Conservation (phyloP, 2,797 vertebrate genomes). For the Typhlichthys subterraneus region DNA sequence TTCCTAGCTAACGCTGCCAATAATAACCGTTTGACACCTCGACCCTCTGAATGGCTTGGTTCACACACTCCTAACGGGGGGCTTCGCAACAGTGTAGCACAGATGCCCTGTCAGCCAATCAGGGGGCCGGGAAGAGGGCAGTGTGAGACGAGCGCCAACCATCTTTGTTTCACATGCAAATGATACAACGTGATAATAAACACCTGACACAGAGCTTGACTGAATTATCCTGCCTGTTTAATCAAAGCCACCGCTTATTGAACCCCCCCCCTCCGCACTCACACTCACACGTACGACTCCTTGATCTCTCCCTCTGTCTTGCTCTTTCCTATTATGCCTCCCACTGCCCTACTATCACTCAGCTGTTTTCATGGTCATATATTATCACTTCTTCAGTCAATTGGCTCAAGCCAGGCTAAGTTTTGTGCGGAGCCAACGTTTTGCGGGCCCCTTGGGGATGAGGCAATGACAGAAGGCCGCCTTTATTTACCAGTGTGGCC, state of each 20-base stretch:
- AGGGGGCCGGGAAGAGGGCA: constrained; percentile 28
- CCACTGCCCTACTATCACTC: constrained; percentile 55
- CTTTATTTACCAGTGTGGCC: constrained; percentile 92
- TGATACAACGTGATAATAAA: constrained; percentile 83
- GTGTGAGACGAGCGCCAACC: constrained; percentile 45
- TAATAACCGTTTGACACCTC: constrained; percentile 77
- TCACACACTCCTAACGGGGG: constrained; percentile 64
- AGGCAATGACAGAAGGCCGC: constrained; percentile 94
- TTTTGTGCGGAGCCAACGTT: constrained; percentile 62
- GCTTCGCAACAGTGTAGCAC: constrained; percentile 65
- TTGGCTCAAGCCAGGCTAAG: constrained; percentile 79
- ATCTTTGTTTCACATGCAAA: constrained; percentile 83
- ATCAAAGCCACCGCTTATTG: constrained; percentile 64
- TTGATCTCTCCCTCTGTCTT: constrained; percentile 11
- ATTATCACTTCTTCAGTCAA: constrained; percentile 80
- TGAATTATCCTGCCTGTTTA: constrained; percentile 78
- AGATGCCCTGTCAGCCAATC: constrained; percentile 66
- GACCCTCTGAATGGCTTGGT: constrained; percentile 68
- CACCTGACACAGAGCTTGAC: constrained; percentile 83
- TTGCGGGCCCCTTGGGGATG: constrained; percentile 67
- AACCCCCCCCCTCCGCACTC: constrained; percentile 19
- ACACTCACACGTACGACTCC: neutral
- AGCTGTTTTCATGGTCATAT: constrained; percentile 78
- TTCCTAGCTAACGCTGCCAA: constrained; percentile 65
- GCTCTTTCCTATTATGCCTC: neutral